Evolutionary conservation across 2,797 vertebrate species (phyloP), one percentile per base, ranked within the genome.

Genomic region (Natrix natrix): DNA sequence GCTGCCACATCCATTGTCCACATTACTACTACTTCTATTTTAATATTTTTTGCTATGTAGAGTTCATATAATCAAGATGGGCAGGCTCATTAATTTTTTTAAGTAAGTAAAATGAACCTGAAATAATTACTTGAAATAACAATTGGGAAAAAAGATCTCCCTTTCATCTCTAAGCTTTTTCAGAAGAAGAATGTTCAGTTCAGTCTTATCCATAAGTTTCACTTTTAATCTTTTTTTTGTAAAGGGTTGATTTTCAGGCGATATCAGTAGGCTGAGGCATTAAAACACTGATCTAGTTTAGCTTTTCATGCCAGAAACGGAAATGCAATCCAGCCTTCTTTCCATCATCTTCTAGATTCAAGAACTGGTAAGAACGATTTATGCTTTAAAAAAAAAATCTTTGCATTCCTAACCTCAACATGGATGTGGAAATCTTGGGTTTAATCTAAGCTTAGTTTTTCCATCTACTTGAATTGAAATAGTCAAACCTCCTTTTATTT

Each of bases 261-360:
- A 61, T 90, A 95, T 95, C 95, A 96, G 48, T 32, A 94, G 95
- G 94, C 93, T 95, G 95, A 93, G 94, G 94, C 93, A 96, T 95
- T 95, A 96, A 57, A 96, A 97, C 95, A 96, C 94, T 92, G 96
- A 95, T 95, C 86, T 94, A 95, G 93, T 94, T 92, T 93, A 43
- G 26, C 86, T 96, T 89, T 95, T 95, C 93, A 94, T 94, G 96
- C 95, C 93, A 48, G 91, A 69, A 74, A 63, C 93, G 0, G 94
- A 96, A 96, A 96, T 96, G 94, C 37, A 95, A 28, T 55, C 56
- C 24, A 3, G 55, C 22, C 86, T 88, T 93, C 86, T 78, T 91
- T 91, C 63, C 22, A 83, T 61, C 43, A 61, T 52, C 32, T 78
- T 91, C 22, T 61, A 83, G 66, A 66, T 32, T 91, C 60, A 66